Base-by-base conservation (phyloP, 2,888 invertebrate species). In the Noctua fimbriata region DNA sequence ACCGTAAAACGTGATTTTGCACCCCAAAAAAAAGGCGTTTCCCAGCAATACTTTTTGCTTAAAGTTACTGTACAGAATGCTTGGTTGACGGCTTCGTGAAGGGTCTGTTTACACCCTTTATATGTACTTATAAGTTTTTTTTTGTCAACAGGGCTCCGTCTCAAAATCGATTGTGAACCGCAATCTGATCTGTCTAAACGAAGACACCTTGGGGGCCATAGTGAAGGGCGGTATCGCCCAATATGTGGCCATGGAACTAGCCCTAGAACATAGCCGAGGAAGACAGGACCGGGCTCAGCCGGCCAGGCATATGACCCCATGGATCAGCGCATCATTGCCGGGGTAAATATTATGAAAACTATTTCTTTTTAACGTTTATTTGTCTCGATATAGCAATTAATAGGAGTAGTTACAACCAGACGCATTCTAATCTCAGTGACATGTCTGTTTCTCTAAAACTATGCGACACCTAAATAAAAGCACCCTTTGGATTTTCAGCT, bases 151-250 rank as follows among this genome's bases (percentile, higher is more conserved):
- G 96, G 96, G 96, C 1, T 96, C 96, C 0, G 96, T 96, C 0
- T 96, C 96, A n/a, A 96, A 96, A 76, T 96, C 96, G 0, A 95
- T 97, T 69, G 96, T 96, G 96, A 94, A 98, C 97, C 92, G 96
- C 44, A 96, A 96, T 88, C 89, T 96, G 49, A 95, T 97, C 79
- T 98, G 99, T 79, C 95, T 99, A 81, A 99, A 99, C 93, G 99
- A 99, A 94, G 99, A 99, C 94, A 99, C 99, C 0, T 96, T 99
- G 47, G 99, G 99, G 1, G 99, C 99, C 1, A 98, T 99, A 73
- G 97, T 99, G 76, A 99, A 99, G 95, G 99, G 99, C 66, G 99
- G 99, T 44, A 98, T 99, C 69, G 99, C 99, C 0, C 99, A 99
- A 94, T 99, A 98, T 94, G 97, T 99, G 75, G 99, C 99, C 1